These are phyloP conservation scores for Geotrupes spiniger DNA, from an alignment of 2,888 invertebrate species.

Conservation along the genomic window DNA sequence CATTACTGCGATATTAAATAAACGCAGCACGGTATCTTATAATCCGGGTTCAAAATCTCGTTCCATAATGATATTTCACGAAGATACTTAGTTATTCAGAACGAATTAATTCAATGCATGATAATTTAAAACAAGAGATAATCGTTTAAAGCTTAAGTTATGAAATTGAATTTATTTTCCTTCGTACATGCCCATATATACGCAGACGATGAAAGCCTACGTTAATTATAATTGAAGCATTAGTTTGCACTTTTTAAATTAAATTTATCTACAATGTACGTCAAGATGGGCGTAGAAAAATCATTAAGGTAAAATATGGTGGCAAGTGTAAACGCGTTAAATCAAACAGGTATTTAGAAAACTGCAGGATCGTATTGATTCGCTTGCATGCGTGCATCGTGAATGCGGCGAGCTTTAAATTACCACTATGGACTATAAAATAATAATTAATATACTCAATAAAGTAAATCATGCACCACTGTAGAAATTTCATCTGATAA, in stretches of 20 bases:
- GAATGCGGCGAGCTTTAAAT: not conserved
- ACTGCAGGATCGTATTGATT: conserved; percentile 2
- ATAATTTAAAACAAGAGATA: no score
- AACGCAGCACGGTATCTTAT: no score
- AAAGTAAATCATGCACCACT: conserved; percentile 20
- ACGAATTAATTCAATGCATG: no score
- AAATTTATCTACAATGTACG: not conserved
- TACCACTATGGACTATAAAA: conserved; percentile 18
- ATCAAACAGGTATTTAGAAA: conserved; percentile 7
- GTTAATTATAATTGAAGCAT: conserved; percentile 1
- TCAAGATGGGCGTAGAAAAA: conserved; percentile 9
- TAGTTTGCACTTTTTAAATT: conserved; percentile 1
- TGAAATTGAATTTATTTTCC: no score
- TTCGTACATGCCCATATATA: not conserved
- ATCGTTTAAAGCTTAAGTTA: no score
- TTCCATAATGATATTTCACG: no score
- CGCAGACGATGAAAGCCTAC: not conserved
- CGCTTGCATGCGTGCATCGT: conserved; percentile 2
- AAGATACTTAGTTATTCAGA: no score
- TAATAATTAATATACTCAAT: conserved; percentile 23
- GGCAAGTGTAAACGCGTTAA: conserved; percentile 11
- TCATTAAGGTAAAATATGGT: conserved; percentile 9
- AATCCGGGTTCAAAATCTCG: no score
- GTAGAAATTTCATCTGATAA: conserved; percentile 26
- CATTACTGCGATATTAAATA: no score